phyloP scores from a whole-genome alignment of 2,888 invertebrate genomes.

The Spatulosminthurus flaviceps region DNA sequence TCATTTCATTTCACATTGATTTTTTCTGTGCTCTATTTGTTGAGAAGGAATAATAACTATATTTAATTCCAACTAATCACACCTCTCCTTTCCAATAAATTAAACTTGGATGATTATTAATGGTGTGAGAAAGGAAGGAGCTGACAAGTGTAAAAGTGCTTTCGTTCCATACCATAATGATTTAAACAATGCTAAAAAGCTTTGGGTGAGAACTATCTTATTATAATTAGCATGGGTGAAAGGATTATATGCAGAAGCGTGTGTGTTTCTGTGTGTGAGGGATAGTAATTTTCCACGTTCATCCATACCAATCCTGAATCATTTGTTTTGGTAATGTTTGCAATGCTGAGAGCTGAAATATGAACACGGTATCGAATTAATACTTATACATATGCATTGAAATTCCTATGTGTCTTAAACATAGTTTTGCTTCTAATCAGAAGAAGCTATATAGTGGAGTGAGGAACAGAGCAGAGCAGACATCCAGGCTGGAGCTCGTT shows the following conservation, averaged over 20 bases:
- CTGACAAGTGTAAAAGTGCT: neutral
- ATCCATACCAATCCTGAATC: neutral
- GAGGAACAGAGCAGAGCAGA: neutral
- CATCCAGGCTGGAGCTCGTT: neutral
- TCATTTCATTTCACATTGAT: neutral
- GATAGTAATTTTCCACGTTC: too few relatives aligned
- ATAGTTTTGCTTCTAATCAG: too few relatives aligned
- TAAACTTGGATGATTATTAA: neutral
- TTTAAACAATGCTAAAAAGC: neutral
- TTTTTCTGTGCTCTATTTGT: neutral
- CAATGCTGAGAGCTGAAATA: neutral
- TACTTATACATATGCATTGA: neutral
- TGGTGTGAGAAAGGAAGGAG: neutral
- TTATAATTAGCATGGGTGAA: too few relatives aligned
- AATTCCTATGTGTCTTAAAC: too few relatives aligned
- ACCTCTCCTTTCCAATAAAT: neutral
- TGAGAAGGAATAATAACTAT: neutral
- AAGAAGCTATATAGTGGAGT: too few relatives aligned
- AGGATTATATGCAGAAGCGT: too few relatives aligned
- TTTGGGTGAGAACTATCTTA: too few relatives aligned
- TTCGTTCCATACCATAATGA: neutral
- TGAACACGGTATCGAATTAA: neutral
- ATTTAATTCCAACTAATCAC: neutral
- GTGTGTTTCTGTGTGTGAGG: too few relatives aligned
- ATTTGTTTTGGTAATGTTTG: neutral